Percentiles rank a stretch among this genome's conserved stretches.
Evolutionary conservation across 1,140 invertebrate species (phyloP).

Genomic region (Drosophila asahinai): DNA sequence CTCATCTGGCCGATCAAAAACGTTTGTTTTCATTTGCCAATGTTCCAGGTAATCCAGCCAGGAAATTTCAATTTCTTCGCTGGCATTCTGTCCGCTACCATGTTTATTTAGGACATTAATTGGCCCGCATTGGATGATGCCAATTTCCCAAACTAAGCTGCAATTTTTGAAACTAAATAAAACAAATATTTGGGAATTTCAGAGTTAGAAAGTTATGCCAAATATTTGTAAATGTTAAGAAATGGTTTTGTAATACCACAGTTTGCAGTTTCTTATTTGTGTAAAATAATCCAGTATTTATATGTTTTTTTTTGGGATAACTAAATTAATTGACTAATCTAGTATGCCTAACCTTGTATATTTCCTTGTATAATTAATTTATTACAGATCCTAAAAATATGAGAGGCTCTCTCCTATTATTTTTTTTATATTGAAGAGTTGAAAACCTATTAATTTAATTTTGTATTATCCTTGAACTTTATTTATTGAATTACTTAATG

Average conservation of each 20-base stretch:
- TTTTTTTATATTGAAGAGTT: no score
- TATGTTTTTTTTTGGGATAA: background rate
- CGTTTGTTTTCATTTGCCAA: constrained; percentile 74
- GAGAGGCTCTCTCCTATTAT: no score
- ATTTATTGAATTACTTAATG: no score
- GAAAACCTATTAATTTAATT: no score
- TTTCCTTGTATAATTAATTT: no score
- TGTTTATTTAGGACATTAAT: constrained; percentile 39
- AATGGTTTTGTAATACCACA: background rate
- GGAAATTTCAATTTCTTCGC: constrained; percentile 74
- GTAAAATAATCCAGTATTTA: background rate
- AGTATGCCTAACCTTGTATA: no score
- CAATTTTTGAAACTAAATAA: background rate
- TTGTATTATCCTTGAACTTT: no score
- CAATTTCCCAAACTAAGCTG: constrained; percentile 9
- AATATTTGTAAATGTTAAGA: background rate
- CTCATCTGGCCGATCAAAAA: constrained; percentile 38
- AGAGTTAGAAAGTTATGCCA: background rate
- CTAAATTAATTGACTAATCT: no score
- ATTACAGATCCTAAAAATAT: no score
- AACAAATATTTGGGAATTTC: constrained; percentile 19
- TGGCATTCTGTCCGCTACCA: constrained; percentile 44
- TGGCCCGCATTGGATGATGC: constrained; percentile 14
- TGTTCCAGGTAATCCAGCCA: constrained; percentile 74
- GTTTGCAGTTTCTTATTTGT: background rate